Conservation (phyloP, 2,797 vertebrate species). For the Margarornis squamiger region DNA sequence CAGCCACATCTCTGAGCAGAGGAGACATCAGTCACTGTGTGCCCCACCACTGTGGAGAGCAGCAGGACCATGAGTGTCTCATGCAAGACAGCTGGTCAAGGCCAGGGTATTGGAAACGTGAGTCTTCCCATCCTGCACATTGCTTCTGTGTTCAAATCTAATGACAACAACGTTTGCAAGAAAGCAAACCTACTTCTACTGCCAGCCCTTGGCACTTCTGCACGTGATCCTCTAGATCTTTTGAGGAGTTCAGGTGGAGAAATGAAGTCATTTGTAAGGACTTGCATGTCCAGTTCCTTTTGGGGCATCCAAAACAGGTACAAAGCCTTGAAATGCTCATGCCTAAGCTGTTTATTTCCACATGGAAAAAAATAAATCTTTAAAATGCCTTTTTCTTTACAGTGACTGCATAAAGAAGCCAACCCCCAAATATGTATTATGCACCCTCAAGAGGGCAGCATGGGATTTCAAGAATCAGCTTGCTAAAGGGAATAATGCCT, state of each 20-base stretch:
- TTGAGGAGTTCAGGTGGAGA: not conserved
- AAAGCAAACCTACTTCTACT: not conserved
- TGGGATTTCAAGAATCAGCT: slow-evolving; percentile 25
- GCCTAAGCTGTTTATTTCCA: not conserved
- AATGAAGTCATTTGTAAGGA: not conserved
- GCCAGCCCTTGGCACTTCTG: not conserved
- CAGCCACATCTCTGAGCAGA: not conserved
- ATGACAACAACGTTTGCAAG: not conserved
- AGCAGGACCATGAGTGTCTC: not conserved
- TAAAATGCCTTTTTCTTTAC: not conserved
- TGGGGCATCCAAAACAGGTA: not conserved
- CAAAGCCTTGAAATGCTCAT: not conserved
- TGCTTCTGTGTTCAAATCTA: not conserved
- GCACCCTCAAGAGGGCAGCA: slow-evolving; percentile 65
- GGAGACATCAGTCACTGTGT: not conserved
- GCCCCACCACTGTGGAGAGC: not conserved
- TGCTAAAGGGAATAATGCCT: not conserved
- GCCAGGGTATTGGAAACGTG: not conserved
- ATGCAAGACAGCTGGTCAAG: not conserved
- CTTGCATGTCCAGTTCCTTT: not conserved
- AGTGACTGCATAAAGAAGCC: not conserved
- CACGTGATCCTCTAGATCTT: not conserved
- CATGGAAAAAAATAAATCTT: not conserved
- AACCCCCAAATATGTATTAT: not conserved
- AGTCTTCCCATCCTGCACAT: not conserved